Evolutionary conservation across 2,888 invertebrate species (phyloP).

Genomic region (Coenonympha arcania): DNA sequence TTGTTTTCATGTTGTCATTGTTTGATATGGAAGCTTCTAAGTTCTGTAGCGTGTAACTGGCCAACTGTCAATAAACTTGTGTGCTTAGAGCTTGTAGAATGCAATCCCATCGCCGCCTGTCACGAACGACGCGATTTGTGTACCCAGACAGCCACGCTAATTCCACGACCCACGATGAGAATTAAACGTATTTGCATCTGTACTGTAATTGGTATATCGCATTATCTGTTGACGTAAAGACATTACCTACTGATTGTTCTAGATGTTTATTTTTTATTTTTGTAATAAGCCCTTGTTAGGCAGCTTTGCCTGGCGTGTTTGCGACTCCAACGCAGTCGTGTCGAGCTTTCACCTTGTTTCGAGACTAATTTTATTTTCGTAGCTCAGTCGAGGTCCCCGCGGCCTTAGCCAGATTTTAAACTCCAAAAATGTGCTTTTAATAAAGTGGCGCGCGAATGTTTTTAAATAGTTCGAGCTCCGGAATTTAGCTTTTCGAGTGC

Average conservation of each 20-base stretch:
- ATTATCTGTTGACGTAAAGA: background rate
- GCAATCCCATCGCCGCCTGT: background rate
- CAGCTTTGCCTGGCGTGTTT: conserved; percentile 5
- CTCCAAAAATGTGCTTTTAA: conserved; percentile 14
- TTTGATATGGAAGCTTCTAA: background rate
- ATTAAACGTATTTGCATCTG: background rate
- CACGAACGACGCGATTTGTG: background rate
- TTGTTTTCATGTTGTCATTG: no score
- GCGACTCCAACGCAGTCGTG: conserved; percentile 16
- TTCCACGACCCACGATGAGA: background rate
- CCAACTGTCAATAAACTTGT: conserved; percentile 1
- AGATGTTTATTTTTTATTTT: background rate
- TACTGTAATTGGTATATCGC: background rate
- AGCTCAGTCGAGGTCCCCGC: conserved; percentile 54
- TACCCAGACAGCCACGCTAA: background rate
- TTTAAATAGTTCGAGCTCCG: conserved; percentile 15
- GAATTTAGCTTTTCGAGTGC: background rate
- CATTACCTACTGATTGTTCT: no score
- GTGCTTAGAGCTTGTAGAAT: background rate
- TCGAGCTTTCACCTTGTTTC: conserved; percentile 30
- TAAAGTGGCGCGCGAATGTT: conserved; percentile 9
- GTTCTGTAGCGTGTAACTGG: conserved; percentile 1
- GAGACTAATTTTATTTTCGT: conserved; percentile 62
- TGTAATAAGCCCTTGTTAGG: background rate
- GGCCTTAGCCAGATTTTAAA: conserved; percentile 34